These are phyloP conservation scores for Operophtera brumata DNA, from an alignment of 2,888 invertebrate species.

Conservation along the genomic window DNA sequence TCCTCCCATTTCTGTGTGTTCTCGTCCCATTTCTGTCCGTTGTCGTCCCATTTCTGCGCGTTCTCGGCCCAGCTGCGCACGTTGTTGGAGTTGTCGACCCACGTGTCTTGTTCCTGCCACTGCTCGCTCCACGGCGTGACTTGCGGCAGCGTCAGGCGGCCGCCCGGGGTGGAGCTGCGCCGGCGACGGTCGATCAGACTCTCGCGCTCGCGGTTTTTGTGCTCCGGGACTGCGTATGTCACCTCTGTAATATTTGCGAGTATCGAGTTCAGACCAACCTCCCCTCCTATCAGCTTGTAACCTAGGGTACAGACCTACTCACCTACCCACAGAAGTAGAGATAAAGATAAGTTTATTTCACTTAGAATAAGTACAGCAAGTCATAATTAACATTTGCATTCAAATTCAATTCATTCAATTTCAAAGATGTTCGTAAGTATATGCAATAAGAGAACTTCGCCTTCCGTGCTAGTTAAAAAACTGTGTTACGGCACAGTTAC, in stretches of 20 bases:
- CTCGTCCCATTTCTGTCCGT: constrained; percentile 47
- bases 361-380: no score
- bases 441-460: no score
- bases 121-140: constrained; percentile 48
- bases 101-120: constrained; percentile 56
- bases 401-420: no score
- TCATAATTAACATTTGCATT: no score
- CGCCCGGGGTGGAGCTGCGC: constrained; percentile 68
- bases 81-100: constrained; percentile 66
- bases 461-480: no score
- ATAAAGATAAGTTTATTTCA: no score
- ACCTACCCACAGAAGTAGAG: no score
- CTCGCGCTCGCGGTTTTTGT: constrained; percentile 62
- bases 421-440: no score
- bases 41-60: constrained; percentile 57
- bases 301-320: no score
- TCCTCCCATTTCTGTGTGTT: constrained; percentile 54
- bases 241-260: constrained; percentile 51
- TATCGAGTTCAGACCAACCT: no score
- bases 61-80: constrained; percentile 67
- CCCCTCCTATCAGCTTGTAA: no score
- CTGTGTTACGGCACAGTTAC: no score
- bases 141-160: constrained; percentile 59
- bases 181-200: constrained; percentile 66
- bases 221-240: constrained; percentile 72